Evolutionary conservation across 1,140 invertebrate genomes (phyloP), one percentile per base, ranked within the genome.

Genomic region (Macrobrachium rosenbergii): DNA sequence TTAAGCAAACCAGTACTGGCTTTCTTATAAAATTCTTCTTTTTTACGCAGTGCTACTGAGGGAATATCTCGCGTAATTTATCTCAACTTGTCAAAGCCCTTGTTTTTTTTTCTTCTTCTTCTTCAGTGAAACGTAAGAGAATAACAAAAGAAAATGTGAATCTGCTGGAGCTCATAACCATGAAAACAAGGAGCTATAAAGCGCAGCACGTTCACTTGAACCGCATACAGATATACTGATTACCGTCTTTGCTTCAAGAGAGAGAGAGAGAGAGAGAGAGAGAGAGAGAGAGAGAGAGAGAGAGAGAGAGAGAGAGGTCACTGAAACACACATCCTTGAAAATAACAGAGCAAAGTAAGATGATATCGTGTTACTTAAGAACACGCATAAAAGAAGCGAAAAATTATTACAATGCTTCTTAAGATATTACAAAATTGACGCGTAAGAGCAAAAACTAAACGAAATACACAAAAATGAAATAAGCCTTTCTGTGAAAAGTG

Each of bases 251-350:
- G 17, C 2, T n/a, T 21, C 8, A 7, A 67, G 64, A 67, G 64
- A 67, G 64, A 67, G 64, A 67, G 64, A 67, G 64, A 67, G 64
- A 67, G 64, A 67, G 64, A 67, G 64, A 67, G 64, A 67, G 64
- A 67, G 64, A 67, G 64, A 67, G 64, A 67, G 64, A 67, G 64
- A 67, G 64, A 67, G 64, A 67, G 64, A 67, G 64, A 67, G 23
- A 67, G 64, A 67, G 19, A 67, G 63, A 67, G 63, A 67, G 63
- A 67, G 63, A 67, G 63, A 67, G 63, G 12, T n/a, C n/a, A n/a
- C n/a, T n/a, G n/a, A n/a, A n/a, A n/a, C n/a, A n/a, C n/a, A n/a
- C n/a, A n/a, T n/a, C n/a, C n/a, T n/a, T n/a, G n/a, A n/a, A n/a
- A n/a, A n/a, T n/a, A n/a, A n/a, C 5, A 23, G 63, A 67, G 63